These are phyloP conservation scores for Hetaerina americana DNA, from an alignment of 1,140 invertebrate species.

Conservation along the genomic window DNA sequence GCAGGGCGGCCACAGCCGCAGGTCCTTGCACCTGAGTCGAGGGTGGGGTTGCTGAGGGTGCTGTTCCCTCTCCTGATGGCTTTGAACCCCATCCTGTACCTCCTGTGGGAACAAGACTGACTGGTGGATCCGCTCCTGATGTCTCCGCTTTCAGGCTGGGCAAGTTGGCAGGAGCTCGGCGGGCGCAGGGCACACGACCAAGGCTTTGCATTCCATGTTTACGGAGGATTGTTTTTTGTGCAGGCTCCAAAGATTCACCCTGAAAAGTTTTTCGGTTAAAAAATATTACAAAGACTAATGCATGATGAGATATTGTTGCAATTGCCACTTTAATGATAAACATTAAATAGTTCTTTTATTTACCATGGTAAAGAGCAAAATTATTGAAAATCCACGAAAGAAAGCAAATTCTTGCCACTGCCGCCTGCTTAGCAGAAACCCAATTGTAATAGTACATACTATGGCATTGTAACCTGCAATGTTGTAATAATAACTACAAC, in stretches of 20 bases:
- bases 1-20: not conserved
- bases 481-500: no score
- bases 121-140: conserved; percentile 57
- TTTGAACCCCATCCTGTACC: conserved; percentile 52
- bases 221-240: conserved; percentile 76
- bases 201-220: conserved; percentile 98
- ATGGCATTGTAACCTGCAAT: no score
- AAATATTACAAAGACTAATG: no score
- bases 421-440: no score
- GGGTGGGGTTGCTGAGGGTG: not conserved
- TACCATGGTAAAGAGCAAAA: no score
- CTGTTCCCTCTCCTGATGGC: conserved; percentile 1
- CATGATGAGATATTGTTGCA: no score
- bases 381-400: no score
- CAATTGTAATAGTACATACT: no score
- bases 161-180: conserved; percentile 90
- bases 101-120: conserved; percentile 56
- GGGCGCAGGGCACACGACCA: conserved; percentile 90
- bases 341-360: no score
- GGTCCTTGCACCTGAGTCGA: not conserved
- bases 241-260: conserved; percentile 79
- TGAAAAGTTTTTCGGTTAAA: no score
- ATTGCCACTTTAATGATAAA: no score
- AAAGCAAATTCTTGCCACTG: no score
- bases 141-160: conserved; percentile 94